phyloP scores from a whole-genome alignment of 2,113 vertebrate species.

The Zapus hudsonius region DNA sequence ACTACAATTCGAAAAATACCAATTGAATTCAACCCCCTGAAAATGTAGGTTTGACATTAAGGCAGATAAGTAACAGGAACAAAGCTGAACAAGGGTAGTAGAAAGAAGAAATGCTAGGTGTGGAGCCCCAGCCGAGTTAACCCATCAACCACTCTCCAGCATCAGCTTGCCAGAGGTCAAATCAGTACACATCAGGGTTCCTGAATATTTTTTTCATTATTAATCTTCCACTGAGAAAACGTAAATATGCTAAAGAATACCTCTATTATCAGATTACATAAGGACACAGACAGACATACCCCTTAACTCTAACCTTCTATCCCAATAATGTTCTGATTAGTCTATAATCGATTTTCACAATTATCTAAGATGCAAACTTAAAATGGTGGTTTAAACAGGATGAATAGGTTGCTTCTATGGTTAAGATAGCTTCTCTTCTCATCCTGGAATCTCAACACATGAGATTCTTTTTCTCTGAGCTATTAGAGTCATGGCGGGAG shows the following conservation, averaged over 20 bases:
- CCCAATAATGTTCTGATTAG: neutral
- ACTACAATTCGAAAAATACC: slow-evolving; percentile 15
- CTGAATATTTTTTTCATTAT: neutral
- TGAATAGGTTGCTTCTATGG: neutral
- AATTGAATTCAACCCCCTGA: neutral
- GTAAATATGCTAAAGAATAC: neutral
- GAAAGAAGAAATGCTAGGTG: neutral
- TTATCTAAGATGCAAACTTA: slow-evolving; percentile 11
- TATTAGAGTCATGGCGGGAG: neutral
- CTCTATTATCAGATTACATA: neutral
- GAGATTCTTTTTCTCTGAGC: neutral
- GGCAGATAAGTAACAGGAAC: neutral
- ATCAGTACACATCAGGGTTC: neutral
- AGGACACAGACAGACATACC: neutral
- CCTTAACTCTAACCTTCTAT: neutral
- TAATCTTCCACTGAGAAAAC: neutral
- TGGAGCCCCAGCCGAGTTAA: neutral
- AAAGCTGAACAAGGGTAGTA: neutral
- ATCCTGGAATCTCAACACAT: neutral
- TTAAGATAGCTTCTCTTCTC: neutral
- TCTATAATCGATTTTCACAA: slow-evolving; percentile 5
- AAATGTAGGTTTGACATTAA: neutral
- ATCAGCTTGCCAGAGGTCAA: neutral
- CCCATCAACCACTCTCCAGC: neutral
- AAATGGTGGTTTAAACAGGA: neutral